A percentile compares a stretch with the other conserved stretches of the same genome.
phyloP scores from a whole-genome alignment of 1,140 invertebrate species.

The Macrosteles quadrilineatus region DNA sequence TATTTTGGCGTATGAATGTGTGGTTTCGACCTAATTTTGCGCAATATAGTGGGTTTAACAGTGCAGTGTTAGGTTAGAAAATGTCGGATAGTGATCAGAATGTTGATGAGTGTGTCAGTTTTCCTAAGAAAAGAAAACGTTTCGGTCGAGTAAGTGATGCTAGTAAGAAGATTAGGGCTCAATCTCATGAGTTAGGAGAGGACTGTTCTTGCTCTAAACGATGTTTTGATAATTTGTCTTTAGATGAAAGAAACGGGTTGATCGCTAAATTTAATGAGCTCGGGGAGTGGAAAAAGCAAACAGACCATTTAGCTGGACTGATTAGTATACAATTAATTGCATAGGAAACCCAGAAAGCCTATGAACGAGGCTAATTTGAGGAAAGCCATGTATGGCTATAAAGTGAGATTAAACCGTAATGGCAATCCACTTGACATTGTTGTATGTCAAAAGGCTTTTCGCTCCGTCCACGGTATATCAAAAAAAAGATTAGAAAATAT shows the following conservation, averaged over 20 bases:
- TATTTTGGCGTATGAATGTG: too few species aligned
- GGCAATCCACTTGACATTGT: neutral
- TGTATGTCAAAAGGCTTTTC: neutral
- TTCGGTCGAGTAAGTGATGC: neutral
- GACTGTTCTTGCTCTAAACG: neutral
- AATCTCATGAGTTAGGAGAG: neutral
- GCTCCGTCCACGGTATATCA: neutral
- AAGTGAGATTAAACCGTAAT: neutral
- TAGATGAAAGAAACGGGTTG: neutral
- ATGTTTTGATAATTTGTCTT: neutral
- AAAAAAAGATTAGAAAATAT: neutral
- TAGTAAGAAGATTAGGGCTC: neutral
- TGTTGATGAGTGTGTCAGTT: too few species aligned
- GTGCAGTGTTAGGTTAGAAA: too few species aligned
- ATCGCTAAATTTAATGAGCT: neutral
- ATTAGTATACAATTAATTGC: neutral
- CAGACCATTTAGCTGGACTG: neutral
- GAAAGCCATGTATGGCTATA: neutral
- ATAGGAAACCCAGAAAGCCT: neutral
- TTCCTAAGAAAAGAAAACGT: slow-evolving; percentile 17
- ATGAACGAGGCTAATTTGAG: neutral
- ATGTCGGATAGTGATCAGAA: too few species aligned
- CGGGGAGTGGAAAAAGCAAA: neutral
- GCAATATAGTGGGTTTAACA: too few species aligned
- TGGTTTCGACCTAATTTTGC: too few species aligned